Percentiles rank a stretch among this genome's conserved stretches.
Conservation (phyloP, 2,797 vertebrate genomes). For the Danio choprae region DNA sequence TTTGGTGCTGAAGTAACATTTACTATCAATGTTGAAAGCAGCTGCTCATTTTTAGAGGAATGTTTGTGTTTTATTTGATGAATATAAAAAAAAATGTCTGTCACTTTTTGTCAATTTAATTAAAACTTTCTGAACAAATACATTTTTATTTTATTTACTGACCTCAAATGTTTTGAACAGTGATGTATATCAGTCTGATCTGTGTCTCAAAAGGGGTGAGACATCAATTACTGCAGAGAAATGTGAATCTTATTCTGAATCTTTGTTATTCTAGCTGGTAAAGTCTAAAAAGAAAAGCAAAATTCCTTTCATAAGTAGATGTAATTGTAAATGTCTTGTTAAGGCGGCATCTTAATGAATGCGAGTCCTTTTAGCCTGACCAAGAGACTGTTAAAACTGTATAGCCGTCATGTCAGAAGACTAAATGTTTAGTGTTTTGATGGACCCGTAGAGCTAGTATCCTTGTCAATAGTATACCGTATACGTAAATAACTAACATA, state of each 20-base stretch:
- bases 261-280: constrained; percentile 39
- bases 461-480: constrained; percentile 47
- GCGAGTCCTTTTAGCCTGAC: constrained; percentile 68
- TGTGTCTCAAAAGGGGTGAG: constrained; percentile 33
- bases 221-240: constrained; percentile 34
- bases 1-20: not conserved
- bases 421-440: constrained; percentile 57
- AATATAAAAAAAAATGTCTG: no score
- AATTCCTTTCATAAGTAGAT: constrained; percentile 55
- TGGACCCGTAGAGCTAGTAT: constrained; percentile 58
- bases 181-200: not conserved
- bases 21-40: not conserved
- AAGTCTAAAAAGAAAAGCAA: constrained; percentile 40
- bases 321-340: constrained; percentile 55
- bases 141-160: not conserved
- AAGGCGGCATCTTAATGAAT: constrained; percentile 59
- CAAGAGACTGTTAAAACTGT: constrained; percentile 68
- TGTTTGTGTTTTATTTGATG: no score
- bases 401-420: constrained; percentile 51
- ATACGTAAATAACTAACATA: constrained; percentile 44
- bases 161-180: not conserved
- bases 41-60: not conserved
- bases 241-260: constrained; percentile 50
- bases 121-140: not conserved
- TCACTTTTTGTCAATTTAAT: not conserved